A percentile compares a stretch with the other conserved stretches of the same genome.
These are phyloP conservation scores for Amblyornis subalaris DNA, from an alignment of 2,113 vertebrate genomes.

Conservation along the genomic window DNA sequence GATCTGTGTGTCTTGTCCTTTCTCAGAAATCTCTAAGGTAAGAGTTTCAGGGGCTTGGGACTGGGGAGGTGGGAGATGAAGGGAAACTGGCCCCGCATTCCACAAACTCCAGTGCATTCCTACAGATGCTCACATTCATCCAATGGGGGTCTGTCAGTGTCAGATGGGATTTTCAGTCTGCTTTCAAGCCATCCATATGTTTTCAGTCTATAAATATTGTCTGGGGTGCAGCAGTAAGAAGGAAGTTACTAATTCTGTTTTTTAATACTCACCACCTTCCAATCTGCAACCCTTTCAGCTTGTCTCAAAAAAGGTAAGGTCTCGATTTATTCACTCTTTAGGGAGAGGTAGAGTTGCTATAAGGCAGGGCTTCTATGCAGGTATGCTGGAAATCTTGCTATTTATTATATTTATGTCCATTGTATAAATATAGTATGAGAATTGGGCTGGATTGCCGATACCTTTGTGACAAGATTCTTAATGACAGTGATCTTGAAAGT, in stretches of 20 bases:
- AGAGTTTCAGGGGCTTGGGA: background rate
- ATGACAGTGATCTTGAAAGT: background rate
- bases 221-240: conserved; percentile 9
- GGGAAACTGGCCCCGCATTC: conserved; percentile 13
- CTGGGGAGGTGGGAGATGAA: background rate
- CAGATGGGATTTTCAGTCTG: conserved; percentile 32
- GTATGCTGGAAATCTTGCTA: background rate
- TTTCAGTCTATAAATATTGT: background rate
- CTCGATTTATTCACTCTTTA: conserved; percentile 2
- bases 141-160: background rate
- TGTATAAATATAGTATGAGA: background rate
- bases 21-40: conserved; percentile 70
- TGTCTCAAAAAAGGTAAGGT: conserved; percentile 70
- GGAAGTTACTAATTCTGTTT: background rate
- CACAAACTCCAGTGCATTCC: conserved; percentile 18
- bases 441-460: background rate
- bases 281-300: conserved; percentile 19
- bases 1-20: conserved; percentile 41
- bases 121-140: background rate
- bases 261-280: conserved; percentile 22
- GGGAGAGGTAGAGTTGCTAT: background rate
- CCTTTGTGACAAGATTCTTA: background rate
- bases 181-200: background rate
- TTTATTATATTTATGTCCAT: background rate
- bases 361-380: background rate